Conservation (phyloP, 2,888 invertebrate species). For the Plagiodera versicolora region DNA sequence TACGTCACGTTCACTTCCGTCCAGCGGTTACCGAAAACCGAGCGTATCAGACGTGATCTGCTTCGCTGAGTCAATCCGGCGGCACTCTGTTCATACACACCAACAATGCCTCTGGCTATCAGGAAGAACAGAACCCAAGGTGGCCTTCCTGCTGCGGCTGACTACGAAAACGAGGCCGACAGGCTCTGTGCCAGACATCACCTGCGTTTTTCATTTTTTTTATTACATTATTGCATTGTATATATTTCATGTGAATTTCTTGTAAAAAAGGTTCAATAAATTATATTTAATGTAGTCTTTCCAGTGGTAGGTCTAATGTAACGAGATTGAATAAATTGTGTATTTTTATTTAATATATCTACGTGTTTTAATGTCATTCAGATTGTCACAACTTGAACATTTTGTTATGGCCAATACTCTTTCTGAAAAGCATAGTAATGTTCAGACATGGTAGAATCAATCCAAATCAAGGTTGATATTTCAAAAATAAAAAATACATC, state of each 20-base stretch:
- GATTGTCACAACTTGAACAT: constrained; percentile 20
- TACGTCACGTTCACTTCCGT: constrained; percentile 4
- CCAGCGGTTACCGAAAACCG: constrained; percentile 2
- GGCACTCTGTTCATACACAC: constrained; percentile 21
- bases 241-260: constrained; percentile 48
- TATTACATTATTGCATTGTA: constrained; percentile 45
- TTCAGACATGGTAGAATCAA: constrained; percentile 32
- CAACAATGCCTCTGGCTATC: constrained; percentile 18
- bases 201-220: constrained; percentile 24
- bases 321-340: constrained; percentile 54
- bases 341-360: constrained; percentile 41
- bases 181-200: constrained; percentile 34
- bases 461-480: constrained; percentile 11
- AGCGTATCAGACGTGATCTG: background rate
- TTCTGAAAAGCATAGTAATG: constrained; percentile 12
- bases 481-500: constrained; percentile 1
- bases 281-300: constrained; percentile 44
- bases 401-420: constrained; percentile 22
- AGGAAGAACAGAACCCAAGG: constrained; percentile 16
- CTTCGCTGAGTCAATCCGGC: constrained; percentile 11
- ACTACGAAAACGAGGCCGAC: constrained; percentile 32
- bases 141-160: constrained; percentile 24
- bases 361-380: constrained; percentile 35
- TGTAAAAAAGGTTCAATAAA: constrained; percentile 50
- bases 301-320: constrained; percentile 49